Evolutionary conservation across 2,888 invertebrate species (phyloP), one percentile per base, ranked within the genome.

Genomic region (Brachylomia viminalis): DNA sequence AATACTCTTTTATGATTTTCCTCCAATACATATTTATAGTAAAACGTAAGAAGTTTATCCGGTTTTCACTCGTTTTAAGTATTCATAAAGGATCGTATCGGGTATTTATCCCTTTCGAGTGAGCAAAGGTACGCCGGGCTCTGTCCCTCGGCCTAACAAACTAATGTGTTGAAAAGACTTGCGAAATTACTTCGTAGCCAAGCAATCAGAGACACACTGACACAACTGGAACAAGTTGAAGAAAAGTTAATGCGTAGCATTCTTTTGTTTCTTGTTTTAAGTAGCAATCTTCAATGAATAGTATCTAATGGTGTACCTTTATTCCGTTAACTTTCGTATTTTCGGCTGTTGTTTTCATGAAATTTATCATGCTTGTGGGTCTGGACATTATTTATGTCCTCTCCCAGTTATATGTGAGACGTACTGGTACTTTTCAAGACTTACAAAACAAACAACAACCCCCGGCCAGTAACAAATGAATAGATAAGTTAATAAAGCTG

Each of bases 161-260:
- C 64, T 75, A 68, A 58, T 58, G 62, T 38, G 20, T 69, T 59
- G 52, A 66, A 82, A 72, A 82, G 8, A 70, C 66, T 70, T 33
- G 27, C 17, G 13, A n/a, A 68, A 61, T 58, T 59, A 77, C 68
- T 58, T 58, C 49, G 11, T n/a, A 23, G 47, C 49, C 15, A 23
- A 59, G 72, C 49, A 42, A 79, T 38, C 15, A 52, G 52, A 70
- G 42, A 58, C 30, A 61, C 49, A 52, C 23, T 17, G n/a, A 11
- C 5, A 52, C n/a, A 38, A 62, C 54, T 38, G 17, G n/a, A 61
- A 47, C 27, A 59, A 56, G 6, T 69, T 69, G 11, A 62, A 47
- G 20, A 69, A n/a, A n/a, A 62, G n/a, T 56, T 62, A 20, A 23
- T 30, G 15, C 45, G 3, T 23, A 54, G 11, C 30, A 11, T 49